Evolutionary conservation across 1,140 invertebrate genomes (phyloP).

Genomic region (Octopus sinensis): DNA sequence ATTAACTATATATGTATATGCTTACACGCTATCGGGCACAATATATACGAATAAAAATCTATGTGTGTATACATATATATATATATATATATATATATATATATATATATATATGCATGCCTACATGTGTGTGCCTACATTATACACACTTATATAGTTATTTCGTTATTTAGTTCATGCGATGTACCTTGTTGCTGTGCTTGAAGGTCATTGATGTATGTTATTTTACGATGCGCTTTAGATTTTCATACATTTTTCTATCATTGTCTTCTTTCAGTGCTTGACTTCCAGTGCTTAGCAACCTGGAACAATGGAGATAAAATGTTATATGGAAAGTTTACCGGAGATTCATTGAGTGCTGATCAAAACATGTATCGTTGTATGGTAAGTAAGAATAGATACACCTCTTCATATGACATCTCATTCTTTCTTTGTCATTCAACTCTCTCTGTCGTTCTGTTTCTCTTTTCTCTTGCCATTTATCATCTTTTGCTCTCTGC

Average conservation of each 20-base stretch:
- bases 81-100: not conserved
- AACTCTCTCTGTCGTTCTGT: constrained; percentile 5
- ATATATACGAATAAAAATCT: not conserved
- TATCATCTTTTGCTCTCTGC: too few relatives aligned
- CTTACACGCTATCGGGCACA: not conserved
- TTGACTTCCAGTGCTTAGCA: constrained; percentile 46
- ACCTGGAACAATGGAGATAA: constrained; percentile 54
- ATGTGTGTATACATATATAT: not conserved
- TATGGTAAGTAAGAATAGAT: constrained; percentile 40
- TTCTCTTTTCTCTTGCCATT: too few relatives aligned
- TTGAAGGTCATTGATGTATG: too few relatives aligned
- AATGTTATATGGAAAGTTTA: constrained; percentile 45
- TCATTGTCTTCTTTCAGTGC: constrained; percentile 29
- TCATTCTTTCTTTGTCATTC: not conserved
- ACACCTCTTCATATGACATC: not conserved
- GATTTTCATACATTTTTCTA: not conserved
- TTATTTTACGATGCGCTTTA: too few relatives aligned
- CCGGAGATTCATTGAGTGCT: constrained; percentile 23
- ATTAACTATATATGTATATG: not conserved
- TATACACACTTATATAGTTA: too few relatives aligned
- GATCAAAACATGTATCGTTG: constrained; percentile 49
- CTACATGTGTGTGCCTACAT: not conserved
- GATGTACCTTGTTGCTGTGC: too few relatives aligned
- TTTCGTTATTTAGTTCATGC: too few relatives aligned
- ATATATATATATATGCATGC: not conserved